Percentiles rank a stretch among this genome's conserved stretches.
phyloP scores from a whole-genome alignment of 2,888 invertebrate genomes.

The Strigamia maritima region DNA sequence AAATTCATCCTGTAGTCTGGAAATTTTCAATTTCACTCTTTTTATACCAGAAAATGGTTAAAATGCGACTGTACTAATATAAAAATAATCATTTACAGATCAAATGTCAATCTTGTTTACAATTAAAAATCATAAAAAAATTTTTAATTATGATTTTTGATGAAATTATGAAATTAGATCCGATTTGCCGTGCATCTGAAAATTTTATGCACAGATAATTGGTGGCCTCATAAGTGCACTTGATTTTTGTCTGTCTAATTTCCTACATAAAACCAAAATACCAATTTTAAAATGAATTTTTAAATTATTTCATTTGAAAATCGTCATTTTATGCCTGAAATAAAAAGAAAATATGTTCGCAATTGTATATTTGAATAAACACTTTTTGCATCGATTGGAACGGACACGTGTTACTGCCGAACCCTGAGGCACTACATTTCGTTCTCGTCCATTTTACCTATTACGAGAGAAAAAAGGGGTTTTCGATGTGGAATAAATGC shows the following conservation, averaged over 20 bases:
- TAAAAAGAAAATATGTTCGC: background rate
- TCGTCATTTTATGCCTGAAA: background rate
- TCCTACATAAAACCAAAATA: background rate
- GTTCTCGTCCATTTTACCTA: conserved; percentile 23
- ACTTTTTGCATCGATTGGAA: conserved; percentile 1
- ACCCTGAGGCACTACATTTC: conserved; percentile 15
- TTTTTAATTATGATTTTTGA: too few relatives aligned
- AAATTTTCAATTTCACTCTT: background rate
- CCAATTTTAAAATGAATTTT: background rate
- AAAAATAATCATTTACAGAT: background rate
- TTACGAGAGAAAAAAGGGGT: conserved; percentile 14
- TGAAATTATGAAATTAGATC: too few relatives aligned
- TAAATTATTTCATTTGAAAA: background rate
- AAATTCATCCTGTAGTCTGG: background rate
- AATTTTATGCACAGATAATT: too few relatives aligned
- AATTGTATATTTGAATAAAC: conserved; percentile 1
- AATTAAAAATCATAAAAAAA: too few relatives aligned
- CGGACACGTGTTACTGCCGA: background rate
- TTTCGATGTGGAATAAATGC: conserved; percentile 18
- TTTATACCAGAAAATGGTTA: background rate
- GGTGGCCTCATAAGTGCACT: background rate
- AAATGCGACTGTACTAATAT: too few relatives aligned
- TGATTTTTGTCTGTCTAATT: too few relatives aligned
- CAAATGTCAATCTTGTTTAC: too few relatives aligned
- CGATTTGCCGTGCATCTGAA: too few relatives aligned